These are phyloP conservation scores for Catostylus mosaicus DNA, from an alignment of 30 jellyfish, hydroid and myxozoan genomes.

Conservation along the genomic window DNA sequence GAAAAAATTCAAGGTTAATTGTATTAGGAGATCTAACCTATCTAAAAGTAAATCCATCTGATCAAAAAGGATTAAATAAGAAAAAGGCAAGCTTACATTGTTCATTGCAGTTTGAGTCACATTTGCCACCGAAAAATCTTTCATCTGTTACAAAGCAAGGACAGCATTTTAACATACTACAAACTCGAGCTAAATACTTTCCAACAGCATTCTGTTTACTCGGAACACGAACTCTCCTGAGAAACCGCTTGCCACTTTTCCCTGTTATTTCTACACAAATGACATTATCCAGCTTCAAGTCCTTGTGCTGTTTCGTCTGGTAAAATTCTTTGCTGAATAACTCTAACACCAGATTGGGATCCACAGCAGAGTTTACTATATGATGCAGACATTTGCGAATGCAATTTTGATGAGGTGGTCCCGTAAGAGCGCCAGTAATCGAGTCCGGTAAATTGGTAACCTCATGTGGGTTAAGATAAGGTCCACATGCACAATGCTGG, in stretches of 20 bases:
- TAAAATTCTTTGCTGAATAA: slow-evolving; percentile 96
- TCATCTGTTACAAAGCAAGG: slow-evolving; percentile 92
- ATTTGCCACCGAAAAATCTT: slow-evolving; percentile 88
- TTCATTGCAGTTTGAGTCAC: slow-evolving; percentile 78
- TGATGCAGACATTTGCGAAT: slow-evolving; percentile 92
- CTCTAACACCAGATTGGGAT: slow-evolving; percentile 92
- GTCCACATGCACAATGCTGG: slow-evolving; percentile 97
- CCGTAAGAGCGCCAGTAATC: slow-evolving; percentile 89
- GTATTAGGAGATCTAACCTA: no score
- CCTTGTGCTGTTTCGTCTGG: slow-evolving; percentile 96
- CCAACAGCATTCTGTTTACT: slow-evolving; percentile 81
- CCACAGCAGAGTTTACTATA: slow-evolving; percentile 90
- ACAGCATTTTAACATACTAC: slow-evolving; percentile 93
- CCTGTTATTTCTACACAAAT: slow-evolving; percentile 97
- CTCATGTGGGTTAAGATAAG: slow-evolving; percentile 88
- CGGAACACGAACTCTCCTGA: slow-evolving; percentile 94
- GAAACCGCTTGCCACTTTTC: slow-evolving; percentile 92
- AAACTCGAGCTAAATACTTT: slow-evolving; percentile 84
- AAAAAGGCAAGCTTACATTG: slow-evolving; percentile 71
- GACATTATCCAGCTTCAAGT: slow-evolving; percentile 87
- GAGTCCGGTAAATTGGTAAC: slow-evolving; percentile 83
- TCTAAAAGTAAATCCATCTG: no score
- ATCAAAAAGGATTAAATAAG: no score
- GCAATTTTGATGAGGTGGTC: slow-evolving; percentile 99
- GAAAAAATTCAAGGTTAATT: no score